Conservation (phyloP, 2,797 vertebrate genomes). For the Gadopsis marmoratus region DNA sequence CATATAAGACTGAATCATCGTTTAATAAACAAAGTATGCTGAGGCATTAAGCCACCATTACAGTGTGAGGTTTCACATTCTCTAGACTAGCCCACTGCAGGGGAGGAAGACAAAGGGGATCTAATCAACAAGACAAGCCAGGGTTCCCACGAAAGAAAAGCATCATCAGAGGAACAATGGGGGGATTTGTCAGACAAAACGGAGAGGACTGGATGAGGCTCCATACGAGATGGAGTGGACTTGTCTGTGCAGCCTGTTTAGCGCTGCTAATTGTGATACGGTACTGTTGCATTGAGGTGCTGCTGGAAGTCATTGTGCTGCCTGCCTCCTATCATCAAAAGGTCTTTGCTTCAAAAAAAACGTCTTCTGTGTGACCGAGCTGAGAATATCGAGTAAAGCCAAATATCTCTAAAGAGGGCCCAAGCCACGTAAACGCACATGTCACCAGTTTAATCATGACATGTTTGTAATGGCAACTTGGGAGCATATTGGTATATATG, state of each 20-base stretch:
- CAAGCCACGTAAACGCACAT: constrained; percentile 43
- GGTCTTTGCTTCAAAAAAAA: constrained; percentile 79
- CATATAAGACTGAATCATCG: constrained; percentile 61
- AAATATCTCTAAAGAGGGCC: constrained; percentile 61
- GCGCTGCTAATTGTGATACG: constrained; percentile 86
- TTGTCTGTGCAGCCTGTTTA: constrained; percentile 83
- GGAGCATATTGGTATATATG: constrained; percentile 10
- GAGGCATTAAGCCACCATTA: constrained; percentile 83
- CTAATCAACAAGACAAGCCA: constrained; percentile 88
- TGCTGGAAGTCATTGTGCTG: constrained; percentile 86
- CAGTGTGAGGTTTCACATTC: constrained; percentile 82
- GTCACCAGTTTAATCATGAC: constrained; percentile 50
- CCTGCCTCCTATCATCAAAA: constrained; percentile 85
- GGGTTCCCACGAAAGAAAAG: constrained; percentile 87
- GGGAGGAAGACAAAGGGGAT: constrained; percentile 86
- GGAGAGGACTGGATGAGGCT: constrained; percentile 85
- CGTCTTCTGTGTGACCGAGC: constrained; percentile 73
- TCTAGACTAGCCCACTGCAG: constrained; percentile 82
- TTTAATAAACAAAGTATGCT: constrained; percentile 80
- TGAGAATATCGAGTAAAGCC: constrained; percentile 73
- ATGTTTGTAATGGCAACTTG: constrained; percentile 25
- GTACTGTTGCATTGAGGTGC: constrained; percentile 84
- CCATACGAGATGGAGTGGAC: constrained; percentile 85
- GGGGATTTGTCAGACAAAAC: constrained; percentile 87
- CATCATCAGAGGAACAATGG: constrained; percentile 86